These are phyloP conservation scores for Syritta pipiens DNA, from an alignment of 2,888 invertebrate species.

Conservation along the genomic window DNA sequence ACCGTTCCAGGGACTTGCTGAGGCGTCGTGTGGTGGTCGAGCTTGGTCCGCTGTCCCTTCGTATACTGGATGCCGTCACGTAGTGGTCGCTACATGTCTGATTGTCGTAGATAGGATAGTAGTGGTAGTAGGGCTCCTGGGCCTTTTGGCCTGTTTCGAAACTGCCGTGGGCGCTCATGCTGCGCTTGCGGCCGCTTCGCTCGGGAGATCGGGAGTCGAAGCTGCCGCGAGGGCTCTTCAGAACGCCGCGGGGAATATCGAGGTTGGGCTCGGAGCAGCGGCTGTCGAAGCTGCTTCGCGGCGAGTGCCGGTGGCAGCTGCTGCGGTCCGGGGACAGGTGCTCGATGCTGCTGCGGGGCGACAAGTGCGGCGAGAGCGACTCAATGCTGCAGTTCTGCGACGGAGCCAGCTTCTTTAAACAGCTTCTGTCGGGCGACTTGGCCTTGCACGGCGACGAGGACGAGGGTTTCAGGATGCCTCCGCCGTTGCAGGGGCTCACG, in stretches of 20 bases:
- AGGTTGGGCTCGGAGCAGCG: conserved; percentile 77
- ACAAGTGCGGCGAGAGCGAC: conserved; percentile 77
- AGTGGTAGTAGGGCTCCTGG: conserved; percentile 77
- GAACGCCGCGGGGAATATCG: conserved; percentile 73
- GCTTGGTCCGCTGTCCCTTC: conserved; percentile 70
- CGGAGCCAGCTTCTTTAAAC: conserved; percentile 76
- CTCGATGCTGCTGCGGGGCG: conserved; percentile 77
- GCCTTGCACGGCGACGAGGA: conserved; percentile 77
- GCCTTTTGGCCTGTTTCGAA: conserved; percentile 74
- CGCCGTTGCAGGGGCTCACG: conserved; percentile 73
- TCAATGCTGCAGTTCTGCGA: conserved; percentile 77
- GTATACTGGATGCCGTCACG: conserved; percentile 73
- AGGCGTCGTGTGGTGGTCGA: conserved; percentile 71
- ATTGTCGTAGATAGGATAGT: conserved; percentile 78
- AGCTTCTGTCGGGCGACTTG: conserved; percentile 78
- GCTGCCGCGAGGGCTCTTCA: conserved; percentile 74
- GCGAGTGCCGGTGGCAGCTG: conserved; percentile 76
- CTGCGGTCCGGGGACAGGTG: conserved; percentile 78
- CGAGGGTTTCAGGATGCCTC: conserved; percentile 76
- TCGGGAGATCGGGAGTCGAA: conserved; percentile 75
- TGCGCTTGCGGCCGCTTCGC: conserved; percentile 75
- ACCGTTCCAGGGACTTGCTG: conserved; percentile 79
- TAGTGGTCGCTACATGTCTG: conserved; percentile 78
- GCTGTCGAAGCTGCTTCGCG: conserved; percentile 78
- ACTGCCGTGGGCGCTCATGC: conserved; percentile 78